Evolutionary conservation across 2,113 vertebrate genomes (phyloP).

Genomic region (Cricetomys ansorgei): DNA sequence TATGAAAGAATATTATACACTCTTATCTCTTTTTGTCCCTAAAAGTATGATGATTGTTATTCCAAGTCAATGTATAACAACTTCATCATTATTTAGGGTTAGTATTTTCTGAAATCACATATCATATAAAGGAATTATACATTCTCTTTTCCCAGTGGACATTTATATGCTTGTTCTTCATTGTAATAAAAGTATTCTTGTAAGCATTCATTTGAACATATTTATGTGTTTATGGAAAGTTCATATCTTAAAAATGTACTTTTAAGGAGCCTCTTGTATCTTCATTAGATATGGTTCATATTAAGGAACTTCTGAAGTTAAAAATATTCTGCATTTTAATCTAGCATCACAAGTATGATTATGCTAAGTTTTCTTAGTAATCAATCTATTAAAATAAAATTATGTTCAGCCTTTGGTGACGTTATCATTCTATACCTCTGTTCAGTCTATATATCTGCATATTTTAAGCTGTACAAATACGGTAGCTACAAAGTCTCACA

Average conservation of each 20-base stretch:
- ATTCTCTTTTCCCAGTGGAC: background rate
- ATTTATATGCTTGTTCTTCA: background rate
- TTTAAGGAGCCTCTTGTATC: background rate
- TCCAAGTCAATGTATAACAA: background rate
- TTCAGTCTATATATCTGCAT: background rate
- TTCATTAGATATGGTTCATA: background rate
- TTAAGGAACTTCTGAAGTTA: background rate
- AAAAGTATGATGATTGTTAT: background rate
- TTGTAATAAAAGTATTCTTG: background rate
- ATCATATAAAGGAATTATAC: background rate
- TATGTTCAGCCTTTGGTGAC: background rate
- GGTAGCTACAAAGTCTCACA: background rate
- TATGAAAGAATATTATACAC: background rate
- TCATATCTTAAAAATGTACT: background rate
- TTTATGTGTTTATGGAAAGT: background rate
- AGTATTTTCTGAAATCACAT: background rate
- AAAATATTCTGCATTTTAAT: background rate
- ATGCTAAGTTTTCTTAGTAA: background rate
- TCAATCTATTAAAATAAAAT: background rate
- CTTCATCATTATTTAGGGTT: background rate
- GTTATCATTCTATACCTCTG: background rate
- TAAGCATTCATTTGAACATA: background rate
- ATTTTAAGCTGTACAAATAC: background rate
- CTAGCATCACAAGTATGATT: background rate
- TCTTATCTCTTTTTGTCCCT: background rate